Evolutionary conservation across 2,113 vertebrate species (phyloP), one percentile per base, ranked within the genome.

Genomic region (Alligator sinensis): DNA sequence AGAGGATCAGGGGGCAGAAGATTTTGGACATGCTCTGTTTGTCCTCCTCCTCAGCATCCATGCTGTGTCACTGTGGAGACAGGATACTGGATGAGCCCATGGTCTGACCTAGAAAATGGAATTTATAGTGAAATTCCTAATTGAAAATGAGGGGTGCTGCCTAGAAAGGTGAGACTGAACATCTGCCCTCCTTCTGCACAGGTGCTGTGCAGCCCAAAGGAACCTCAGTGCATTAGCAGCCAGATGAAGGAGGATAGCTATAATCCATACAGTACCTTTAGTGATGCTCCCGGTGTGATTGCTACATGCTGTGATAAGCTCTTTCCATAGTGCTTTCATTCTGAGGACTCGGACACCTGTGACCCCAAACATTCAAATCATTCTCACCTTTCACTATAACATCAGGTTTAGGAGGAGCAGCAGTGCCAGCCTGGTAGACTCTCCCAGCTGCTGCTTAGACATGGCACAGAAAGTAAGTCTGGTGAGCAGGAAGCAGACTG

Each of bases 181-280:
- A 91, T 89, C 70, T 38, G 4, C 34, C 64, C 64, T 74, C 22
- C 38, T 74, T 25, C 25, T 74, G 21, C 9, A 7, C 34, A 74
- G 12, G 6, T 54, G 80, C 77, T 93, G 90, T 74, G 94, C 77
- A 92, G 70, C 75, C 78, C 58, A 14, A 60, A 86, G 87, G 66
- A 82, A 60, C 87, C 87, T 92, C 78, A 74, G 70, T 13, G 34
- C 70, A 24, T 74, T 38, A 74, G 25, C 87, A 84, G 72, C 93
- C 86, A 91, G 91, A 81, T 86, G 77, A 92, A 94, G 85, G 47
- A 89, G 76, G 94, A 89, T 47, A 47, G 72, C 89, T 93, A 94
- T 96, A 89, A 97, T 96, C 66, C 87, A 78, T n/a, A 74, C 21
- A 74, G 47, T 28, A 78, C 87, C 78, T 94, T 86, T 89, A 92